These are phyloP conservation scores for Lithosia quadra DNA, from an alignment of 2,888 invertebrate genomes.

Conservation along the genomic window DNA sequence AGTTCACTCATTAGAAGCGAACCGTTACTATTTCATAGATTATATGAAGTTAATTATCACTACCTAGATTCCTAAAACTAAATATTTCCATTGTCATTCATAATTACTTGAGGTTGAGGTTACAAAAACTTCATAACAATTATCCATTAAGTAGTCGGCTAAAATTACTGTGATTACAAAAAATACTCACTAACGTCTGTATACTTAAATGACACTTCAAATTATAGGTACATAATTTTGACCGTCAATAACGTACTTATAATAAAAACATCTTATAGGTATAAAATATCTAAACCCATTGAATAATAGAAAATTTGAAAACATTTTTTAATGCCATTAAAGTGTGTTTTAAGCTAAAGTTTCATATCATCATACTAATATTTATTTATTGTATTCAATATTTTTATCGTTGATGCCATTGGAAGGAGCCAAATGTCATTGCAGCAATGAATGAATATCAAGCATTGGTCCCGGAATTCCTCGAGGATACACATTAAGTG, in stretches of 20 bases:
- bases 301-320: not conserved
- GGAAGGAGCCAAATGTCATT: constrained; percentile 9
- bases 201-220: constrained; percentile 17
- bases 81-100: not conserved
- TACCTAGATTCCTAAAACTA: not conserved
- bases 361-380: not conserved
- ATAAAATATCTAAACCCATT: not conserved
- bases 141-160: not conserved
- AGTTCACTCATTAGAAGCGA: not conserved
- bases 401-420: not conserved
- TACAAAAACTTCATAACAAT: not conserved
- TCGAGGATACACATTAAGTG: constrained; percentile 37
- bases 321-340: no score
- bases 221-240: not conserved
- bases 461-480: constrained; percentile 24
- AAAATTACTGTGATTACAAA: constrained; percentile 6
- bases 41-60: not conserved
- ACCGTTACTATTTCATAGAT: constrained; percentile 1
- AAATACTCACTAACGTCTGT: constrained; percentile 19
- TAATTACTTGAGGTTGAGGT: not conserved
- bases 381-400: not conserved
- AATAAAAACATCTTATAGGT: not conserved
- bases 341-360: not conserved
- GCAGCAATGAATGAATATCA: constrained; percentile 29
- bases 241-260: not conserved